Percentiles rank a stretch among this genome's conserved stretches.
phyloP scores from a whole-genome alignment of 2,113 vertebrate species.

The Bombycilla garrulus region DNA sequence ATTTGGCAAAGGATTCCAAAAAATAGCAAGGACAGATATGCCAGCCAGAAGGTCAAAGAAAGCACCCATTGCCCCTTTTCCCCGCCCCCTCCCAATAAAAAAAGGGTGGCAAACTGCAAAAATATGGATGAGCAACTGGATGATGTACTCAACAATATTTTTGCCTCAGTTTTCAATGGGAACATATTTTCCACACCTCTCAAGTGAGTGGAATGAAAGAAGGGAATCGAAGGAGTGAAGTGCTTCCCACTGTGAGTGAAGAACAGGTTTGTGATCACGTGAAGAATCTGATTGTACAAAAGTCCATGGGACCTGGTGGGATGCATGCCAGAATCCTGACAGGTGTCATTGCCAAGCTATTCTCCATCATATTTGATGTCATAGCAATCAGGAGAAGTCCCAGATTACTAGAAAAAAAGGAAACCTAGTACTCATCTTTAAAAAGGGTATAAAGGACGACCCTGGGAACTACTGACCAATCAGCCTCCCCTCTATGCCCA shows the following conservation, averaged over 20 bases:
- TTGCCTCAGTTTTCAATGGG: neutral
- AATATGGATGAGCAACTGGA: neutral
- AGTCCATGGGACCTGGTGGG: no score
- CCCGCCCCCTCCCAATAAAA: fast-evolving
- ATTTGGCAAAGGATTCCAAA: neutral
- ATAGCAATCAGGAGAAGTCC: neutral
- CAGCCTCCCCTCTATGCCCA: neutral
- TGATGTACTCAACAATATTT: neutral
- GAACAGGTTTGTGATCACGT: fast-evolving
- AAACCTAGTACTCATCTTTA: neutral
- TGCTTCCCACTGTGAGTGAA: neutral
- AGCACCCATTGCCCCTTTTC: fast-evolving
- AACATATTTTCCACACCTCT: neutral
- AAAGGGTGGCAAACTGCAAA: neutral
- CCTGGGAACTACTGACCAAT: neutral
- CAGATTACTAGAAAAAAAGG: no score
- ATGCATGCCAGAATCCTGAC: neutral
- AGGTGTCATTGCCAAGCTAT: neutral
- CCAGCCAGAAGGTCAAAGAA: neutral
- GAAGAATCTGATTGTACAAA: neutral
- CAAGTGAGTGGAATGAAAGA: neutral
- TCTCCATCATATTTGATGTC: neutral
- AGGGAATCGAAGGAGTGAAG: neutral
- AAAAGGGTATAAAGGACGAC: neutral
- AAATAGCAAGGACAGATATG: neutral